Base-by-base conservation (phyloP, 1,140 invertebrate genomes). In the Drosophila persimilis region DNA sequence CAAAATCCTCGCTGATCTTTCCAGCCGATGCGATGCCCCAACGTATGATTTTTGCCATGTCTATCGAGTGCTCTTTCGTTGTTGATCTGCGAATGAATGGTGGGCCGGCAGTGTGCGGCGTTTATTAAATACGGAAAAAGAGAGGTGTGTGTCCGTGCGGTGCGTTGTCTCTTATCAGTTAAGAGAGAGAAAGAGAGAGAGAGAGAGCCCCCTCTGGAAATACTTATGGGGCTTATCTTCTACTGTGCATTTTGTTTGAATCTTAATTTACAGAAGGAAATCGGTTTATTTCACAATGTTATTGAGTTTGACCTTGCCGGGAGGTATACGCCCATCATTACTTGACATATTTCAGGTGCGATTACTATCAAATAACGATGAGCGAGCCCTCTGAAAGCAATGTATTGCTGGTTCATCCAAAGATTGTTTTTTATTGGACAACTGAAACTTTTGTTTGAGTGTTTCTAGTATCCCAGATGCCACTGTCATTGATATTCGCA, bases 1-100 rank as follows among this genome's bases (percentile, higher is more conserved):
- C 94, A 91, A 98, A 98, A 88, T 98, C 97, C 88, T 96, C 94
- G 41, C 93, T 93, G 46, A 97, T 96, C 92, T 94, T 94, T 2
- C 96, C 96, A 29, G 95, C 94, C 51, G 94, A 93, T 9, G 92
- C 92, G 66, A 97, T 95, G 51, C 95, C 96, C 96, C 96, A 96
- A 47, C 93, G 92, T 20, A 88, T 89, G 1, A 83, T 47, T 64
- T 81, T 70, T 50, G 81, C 62, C 81, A 86, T 85, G 65, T 65
- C 43, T 63, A 41, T 43, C 44, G 20, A 26, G 17, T 31, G 44
- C 24, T 26, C 24, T 26, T 5, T 26, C 24, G 24, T 26, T 26
- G 24, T 26, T 4, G 5, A 64, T 24, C 73, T 75, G 24, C 11
- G 55, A 75, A 55, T 75, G 55, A 60, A 11, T 9, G 60, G 35